Evolutionary conservation across 2,113 vertebrate species (phyloP).

Genomic region (Pterocles orientalis): DNA sequence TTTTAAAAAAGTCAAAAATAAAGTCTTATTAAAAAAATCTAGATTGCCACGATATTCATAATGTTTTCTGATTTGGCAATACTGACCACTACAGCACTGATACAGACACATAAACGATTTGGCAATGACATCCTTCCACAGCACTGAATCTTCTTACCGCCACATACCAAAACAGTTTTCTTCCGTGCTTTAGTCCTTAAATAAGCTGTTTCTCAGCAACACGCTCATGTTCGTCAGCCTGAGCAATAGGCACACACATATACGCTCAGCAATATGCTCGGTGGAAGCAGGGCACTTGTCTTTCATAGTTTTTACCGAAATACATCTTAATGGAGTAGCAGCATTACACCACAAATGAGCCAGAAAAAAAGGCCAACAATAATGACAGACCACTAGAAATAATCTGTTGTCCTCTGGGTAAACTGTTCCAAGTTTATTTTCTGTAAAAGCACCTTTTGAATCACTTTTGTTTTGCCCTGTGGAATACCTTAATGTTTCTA

Average conservation of each 20-base stretch:
- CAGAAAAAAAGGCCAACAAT: conserved; percentile 42
- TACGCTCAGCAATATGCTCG: background rate
- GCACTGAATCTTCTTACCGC: background rate
- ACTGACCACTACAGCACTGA: background rate
- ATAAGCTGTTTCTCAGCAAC: conserved; percentile 11
- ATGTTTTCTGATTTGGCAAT: background rate
- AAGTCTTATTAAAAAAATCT: too few relatives aligned
- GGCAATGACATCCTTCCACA: background rate
- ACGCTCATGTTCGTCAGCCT: background rate
- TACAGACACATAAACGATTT: fast-evolving
- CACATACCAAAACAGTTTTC: background rate
- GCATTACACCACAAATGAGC: conserved; percentile 55
- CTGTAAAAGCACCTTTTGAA: conserved; percentile 72
- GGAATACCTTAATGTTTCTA: conserved; percentile 72
- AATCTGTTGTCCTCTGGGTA: conserved; percentile 46
- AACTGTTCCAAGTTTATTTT: conserved; percentile 63
- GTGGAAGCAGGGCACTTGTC: background rate
- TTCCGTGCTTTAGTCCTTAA: background rate
- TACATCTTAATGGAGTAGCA: conserved; percentile 52
- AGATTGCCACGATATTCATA: background rate
- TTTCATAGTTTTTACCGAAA: background rate
- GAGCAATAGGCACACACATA: background rate
- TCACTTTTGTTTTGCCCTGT: conserved; percentile 72
- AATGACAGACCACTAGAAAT: conserved; percentile 53
- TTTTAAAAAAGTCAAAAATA: background rate